Base-by-base conservation (phyloP, 2,113 vertebrate species). In the Anarhynchus alexandrinus region DNA sequence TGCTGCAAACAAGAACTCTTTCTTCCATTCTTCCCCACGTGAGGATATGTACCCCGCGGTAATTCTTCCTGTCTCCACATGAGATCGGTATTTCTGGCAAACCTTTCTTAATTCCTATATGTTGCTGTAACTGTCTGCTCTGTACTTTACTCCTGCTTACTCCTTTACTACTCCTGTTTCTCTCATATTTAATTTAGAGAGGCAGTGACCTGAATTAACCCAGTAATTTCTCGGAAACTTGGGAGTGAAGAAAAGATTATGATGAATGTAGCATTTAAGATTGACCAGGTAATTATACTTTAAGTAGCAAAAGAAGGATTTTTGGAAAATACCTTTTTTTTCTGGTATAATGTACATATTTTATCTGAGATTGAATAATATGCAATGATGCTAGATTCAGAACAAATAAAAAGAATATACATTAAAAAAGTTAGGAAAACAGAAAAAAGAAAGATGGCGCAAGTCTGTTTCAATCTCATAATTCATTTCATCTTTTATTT, bases 61-160 rank as follows among this genome's bases (percentile, higher is more conserved):
- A 91, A 92, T 94, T 96, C 76, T 95, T 96, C 95, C 81, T 96
- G 94, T 95, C 88, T 94, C 93, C 55, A 94, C 94, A 95, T 65
- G 91, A 96, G 65, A 84, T 17, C 69, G 86, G 89, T 85, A 94
- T 91, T 95, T 97, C 86, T 97, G 95, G 88, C 96, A 97, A 94
- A 88, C 30, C 22, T 34, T 58, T 65, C 25, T 10, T 80, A 95
- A 97, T 95, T 94, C 86, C 91, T 95, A 69, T 76, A 87, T 25
- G 30, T 94, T 97, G 65, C 25, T 87, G 83, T 82, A 96, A 93
- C 25, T 72, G 23, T 82, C 81, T 93, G 19, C 72, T 91, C 76
- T 89, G 52, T 88, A 67, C 21, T 76, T 91, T 52, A 69, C 61
- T 92, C n/a, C 27, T 78, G 43, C 92, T 94, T 94, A 86, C 25